Evolutionary conservation across 2,113 vertebrate species (phyloP), one percentile per base, ranked within the genome.

Genomic region (Oceanodroma tethys): DNA sequence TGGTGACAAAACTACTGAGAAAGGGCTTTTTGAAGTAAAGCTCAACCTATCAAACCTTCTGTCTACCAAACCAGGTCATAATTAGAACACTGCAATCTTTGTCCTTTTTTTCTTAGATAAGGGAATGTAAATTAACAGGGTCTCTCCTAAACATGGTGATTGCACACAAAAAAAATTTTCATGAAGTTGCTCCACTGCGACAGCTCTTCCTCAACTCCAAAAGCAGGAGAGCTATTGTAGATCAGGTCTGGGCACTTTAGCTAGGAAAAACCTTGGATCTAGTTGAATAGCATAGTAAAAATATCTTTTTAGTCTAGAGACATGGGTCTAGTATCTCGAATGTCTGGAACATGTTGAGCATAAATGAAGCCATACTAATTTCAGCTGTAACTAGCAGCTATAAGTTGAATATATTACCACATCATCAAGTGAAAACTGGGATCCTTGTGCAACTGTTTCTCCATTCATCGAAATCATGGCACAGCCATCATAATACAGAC

Each of bases 401-500:
- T 13, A 36, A n/a, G 26, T 32, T 50, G 79, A 90, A 58, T 2
- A n/a, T 30, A 93, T 90, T 98, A 99, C 99, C 99, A 99, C 99
- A 36, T 99, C 99, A 4, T 98, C 93, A 1, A 99, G 98, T 10
- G 99, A 99, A 96, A 99, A 99, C 97, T 99, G 99, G 11, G 98
- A 91, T 32, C 99, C 99, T 81, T 98, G 99, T 3, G 98, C 99
- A 29, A 99, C 98, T 2, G 99, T 73, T 86, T 98, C 98, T 76
- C 99, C 99, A 1, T 99, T 99, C 95, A 99, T 95, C 3, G 98
- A 98, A 42, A 99, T 98, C 98, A 99, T 98, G 81, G 99, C 98
- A 34, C 99, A 99, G 29, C 99, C 99, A 5, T 99, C 99, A 0
- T 99, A 99, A 91, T 99, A 99, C 3, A 99, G 97, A 2, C 99